Conservation (phyloP, 2,888 invertebrate genomes). For the Odontothrips loti region DNA sequence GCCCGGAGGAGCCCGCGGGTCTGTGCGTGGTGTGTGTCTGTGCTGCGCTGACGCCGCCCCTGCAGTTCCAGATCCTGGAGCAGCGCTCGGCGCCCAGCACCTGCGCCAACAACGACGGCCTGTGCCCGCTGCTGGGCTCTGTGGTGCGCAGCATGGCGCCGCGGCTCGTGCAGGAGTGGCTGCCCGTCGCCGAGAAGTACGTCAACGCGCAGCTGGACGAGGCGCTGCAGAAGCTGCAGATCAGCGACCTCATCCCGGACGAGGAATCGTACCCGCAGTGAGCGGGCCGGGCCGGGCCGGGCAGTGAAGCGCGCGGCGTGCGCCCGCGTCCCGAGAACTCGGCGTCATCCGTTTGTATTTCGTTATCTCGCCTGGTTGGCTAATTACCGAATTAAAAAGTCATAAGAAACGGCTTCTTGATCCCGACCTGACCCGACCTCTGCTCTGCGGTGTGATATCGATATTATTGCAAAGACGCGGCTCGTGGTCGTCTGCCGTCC, state of each 20-base stretch:
- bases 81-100: not conserved
- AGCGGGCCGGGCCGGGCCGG: no score
- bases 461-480: no score
- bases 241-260: slow-evolving; percentile 14
- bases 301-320: no score
- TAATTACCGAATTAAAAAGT: no score
- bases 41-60: not conserved
- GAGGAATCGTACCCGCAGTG: no score
- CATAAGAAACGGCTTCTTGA: no score
- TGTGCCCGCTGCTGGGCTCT: not conserved
- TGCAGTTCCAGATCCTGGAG: not conserved
- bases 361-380: no score
- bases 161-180: not conserved
- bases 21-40: not conserved
- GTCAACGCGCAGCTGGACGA: not conserved
- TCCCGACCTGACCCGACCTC: no score
- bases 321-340: no score
- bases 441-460: no score
- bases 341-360: no score
- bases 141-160: not conserved
- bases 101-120: not conserved
- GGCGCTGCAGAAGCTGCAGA: not conserved
- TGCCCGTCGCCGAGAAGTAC: not conserved
- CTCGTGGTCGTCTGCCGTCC: no score
- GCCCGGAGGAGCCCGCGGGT: not conserved